Conservation (phyloP, 2,113 vertebrate genomes). For the Dipodomys ordii region DNA sequence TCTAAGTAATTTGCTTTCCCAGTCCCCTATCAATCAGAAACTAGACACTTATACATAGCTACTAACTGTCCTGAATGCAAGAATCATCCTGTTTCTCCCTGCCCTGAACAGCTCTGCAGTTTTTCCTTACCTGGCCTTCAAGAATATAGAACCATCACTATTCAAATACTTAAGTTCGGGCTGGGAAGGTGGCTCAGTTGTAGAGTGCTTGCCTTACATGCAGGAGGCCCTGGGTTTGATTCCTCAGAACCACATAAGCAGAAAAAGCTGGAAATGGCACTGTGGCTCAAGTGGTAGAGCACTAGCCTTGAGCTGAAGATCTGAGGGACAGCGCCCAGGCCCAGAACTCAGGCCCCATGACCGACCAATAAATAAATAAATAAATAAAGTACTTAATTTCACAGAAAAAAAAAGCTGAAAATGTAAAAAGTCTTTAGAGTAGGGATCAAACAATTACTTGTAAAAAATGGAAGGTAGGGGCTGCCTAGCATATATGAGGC, state of each 20-base stretch:
- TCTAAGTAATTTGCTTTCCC: slow-evolving; percentile 51
- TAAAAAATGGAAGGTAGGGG: too few relatives aligned
- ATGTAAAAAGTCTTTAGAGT: too few relatives aligned
- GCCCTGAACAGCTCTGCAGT: neutral
- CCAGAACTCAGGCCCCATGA: too few relatives aligned
- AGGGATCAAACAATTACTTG: too few relatives aligned
- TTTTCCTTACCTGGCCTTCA: neutral
- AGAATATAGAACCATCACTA: neutral
- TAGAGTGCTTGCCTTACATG: neutral
- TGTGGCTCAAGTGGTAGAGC: too few relatives aligned
- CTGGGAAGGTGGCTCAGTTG: neutral
- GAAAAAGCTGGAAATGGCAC: neutral
- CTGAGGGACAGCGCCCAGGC: too few relatives aligned
- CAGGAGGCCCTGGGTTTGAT: neutral
- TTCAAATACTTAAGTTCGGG: neutral
- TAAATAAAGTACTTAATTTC: too few relatives aligned
- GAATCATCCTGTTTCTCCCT: neutral
- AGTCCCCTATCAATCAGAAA: slow-evolving; percentile 24
- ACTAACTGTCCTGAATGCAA: neutral
- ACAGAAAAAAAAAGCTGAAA: too few relatives aligned
- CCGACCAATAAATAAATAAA: too few relatives aligned
- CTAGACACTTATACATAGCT: neutral
- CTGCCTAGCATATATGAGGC: too few relatives aligned
- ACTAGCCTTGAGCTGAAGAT: too few relatives aligned
- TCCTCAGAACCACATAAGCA: neutral